Evolutionary conservation across 2,797 vertebrate species (phyloP), one percentile per base, ranked within the genome.

Genomic region (Threskiornis aethiopicus): DNA sequence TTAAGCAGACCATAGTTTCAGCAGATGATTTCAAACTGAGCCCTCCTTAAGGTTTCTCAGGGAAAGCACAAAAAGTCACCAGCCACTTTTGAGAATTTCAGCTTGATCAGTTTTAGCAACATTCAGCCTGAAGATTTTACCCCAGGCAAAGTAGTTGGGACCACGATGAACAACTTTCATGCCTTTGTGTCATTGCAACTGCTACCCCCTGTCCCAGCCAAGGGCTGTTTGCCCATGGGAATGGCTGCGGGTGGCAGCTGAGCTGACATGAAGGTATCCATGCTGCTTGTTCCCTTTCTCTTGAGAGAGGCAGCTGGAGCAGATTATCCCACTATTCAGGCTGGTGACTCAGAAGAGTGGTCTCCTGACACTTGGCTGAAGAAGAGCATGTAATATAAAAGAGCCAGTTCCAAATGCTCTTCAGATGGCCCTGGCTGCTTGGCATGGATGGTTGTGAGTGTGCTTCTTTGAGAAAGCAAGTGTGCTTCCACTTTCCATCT

Each of bases 211-310:
- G 52, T 81, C 58, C 66, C 58, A 79, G 39, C 37, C 31, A 71
- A 37, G 37, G 41, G 12, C 47, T 3, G 5, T 51, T 73, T 71
- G 7, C 42, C 54, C 58, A 15, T 0, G 0, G 72, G 85, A 80
- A n/a, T 35, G 65, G 61, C 46, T 72, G 35, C 16, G 7, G 61
- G 59, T 51, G 51, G 35, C 59, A 83, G 55, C 51, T 86, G 72
- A 78, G 52, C 57, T 75, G 65, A 22, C 33, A 16, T 24, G 77
- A 59, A 70, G 54, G 44, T 31, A 64, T 41, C 69, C 33, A 17
- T 51, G 62, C 26, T 42, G 29, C 31, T 78, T 61, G 33, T 90
- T 29, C 66, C 49, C 21, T 65, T 37, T 66, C 52, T 37, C 22
- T 3, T 4, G 37, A 39, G 29, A 76, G 69, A 37, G 52, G 49